Conservation (phyloP, 2,888 invertebrate species). For the Andrena chrysosceles region DNA sequence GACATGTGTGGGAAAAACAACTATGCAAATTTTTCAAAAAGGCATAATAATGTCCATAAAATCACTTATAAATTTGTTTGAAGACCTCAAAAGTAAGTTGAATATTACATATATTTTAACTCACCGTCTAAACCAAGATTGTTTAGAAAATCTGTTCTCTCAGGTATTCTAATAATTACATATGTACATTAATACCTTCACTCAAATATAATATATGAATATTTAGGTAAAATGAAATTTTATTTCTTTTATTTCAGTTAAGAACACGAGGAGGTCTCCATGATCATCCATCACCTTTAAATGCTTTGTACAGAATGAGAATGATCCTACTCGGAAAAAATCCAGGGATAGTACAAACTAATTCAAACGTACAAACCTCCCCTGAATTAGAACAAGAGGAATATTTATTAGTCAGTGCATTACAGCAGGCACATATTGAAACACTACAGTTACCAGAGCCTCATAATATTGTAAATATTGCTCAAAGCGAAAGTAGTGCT, state of each 20-base stretch:
- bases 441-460: neutral
- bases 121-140: constrained; percentile 1
- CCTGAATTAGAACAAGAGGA: neutral
- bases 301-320: constrained; percentile 3
- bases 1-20: neutral
- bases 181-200: constrained; percentile 1
- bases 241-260: neutral
- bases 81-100: constrained; percentile 3
- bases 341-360: constrained; percentile 1
- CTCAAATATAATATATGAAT: neutral
- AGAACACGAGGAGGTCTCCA: constrained; percentile 1
- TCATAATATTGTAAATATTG: neutral
- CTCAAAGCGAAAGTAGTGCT: constrained; percentile 6
- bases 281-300: constrained; percentile 1
- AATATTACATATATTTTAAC: constrained; percentile 1
- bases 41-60: constrained; percentile 1
- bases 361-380: neutral
- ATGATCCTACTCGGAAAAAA: constrained; percentile 1
- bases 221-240: neutral
- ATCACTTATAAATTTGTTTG: neutral
- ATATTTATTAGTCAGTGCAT: constrained; percentile 3
- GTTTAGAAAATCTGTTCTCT: neutral
- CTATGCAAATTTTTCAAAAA: neutral
- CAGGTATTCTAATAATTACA: neutral
- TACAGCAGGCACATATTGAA: constrained; percentile 3